Evolutionary conservation across 2,888 invertebrate species (phyloP).

Genomic region (Lithophane socia): DNA sequence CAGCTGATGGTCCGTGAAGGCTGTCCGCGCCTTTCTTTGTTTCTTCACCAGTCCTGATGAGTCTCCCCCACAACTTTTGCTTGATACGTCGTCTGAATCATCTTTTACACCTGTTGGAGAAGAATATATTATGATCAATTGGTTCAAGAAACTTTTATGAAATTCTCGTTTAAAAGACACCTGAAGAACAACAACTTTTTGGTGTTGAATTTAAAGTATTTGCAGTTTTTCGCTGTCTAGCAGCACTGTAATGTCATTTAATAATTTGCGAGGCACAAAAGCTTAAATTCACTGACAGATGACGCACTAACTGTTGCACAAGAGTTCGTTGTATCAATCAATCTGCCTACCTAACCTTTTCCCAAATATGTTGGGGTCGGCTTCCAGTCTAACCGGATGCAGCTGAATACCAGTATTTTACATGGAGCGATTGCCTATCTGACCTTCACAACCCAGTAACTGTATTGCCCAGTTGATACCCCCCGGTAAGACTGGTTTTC

Average conservation of each 20-base stretch:
- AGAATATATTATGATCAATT: conserved; percentile 1
- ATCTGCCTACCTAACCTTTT: no score
- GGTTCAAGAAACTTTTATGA: not conserved
- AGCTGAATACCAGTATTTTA: no score
- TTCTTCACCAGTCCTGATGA: conserved; percentile 94
- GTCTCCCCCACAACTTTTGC: conserved; percentile 88
- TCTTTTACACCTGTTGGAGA: conserved; percentile 94
- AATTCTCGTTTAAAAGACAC: not conserved
- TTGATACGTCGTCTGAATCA: conserved; percentile 94
- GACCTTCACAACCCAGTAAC: no score
- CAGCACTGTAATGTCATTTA: not conserved
- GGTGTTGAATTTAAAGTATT: not conserved
- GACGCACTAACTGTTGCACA: no score
- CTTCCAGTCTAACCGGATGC: no score
- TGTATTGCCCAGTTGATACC: no score
- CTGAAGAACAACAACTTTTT: not conserved
- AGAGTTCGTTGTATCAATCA: no score
- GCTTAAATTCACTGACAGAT: no score
- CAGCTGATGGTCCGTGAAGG: conserved; percentile 99
- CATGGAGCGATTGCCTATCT: no score
- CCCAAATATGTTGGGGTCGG: no score
- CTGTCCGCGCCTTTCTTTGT: conserved; percentile 98
- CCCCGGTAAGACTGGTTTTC: no score
- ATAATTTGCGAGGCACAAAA: not conserved
- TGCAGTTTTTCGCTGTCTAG: not conserved